Conservation (phyloP, 2,113 vertebrate genomes). For the Catharus minimus region DNA sequence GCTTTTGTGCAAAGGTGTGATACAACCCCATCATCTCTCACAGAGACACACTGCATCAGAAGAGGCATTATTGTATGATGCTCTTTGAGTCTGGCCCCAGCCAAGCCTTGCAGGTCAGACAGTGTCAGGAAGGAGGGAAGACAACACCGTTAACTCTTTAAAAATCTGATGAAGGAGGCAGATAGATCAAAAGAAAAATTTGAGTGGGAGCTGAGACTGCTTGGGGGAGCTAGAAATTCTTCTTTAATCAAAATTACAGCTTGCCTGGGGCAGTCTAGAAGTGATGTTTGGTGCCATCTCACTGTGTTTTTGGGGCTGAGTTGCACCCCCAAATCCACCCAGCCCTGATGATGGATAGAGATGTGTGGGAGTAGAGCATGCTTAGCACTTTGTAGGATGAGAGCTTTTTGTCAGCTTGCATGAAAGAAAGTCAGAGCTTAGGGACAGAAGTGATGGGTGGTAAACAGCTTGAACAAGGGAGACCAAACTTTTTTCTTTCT, state of each 20-base stretch:
- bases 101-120: neutral
- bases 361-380: neutral
- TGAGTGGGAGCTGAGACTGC: neutral
- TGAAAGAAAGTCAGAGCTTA: neutral
- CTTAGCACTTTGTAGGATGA: neutral
- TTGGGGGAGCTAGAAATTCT: neutral
- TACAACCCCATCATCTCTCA: neutral
- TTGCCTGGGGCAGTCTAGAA: neutral
- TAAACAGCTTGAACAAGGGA: neutral
- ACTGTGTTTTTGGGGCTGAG: neutral
- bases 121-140: neutral
- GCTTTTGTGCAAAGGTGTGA: neutral
- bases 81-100: neutral
- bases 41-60: neutral
- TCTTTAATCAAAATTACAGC: neutral
- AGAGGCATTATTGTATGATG: neutral
- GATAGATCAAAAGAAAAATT: slow-evolving; percentile 13
- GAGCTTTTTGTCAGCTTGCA: neutral
- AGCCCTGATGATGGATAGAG: neutral
- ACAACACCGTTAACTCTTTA: neutral
- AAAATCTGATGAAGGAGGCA: neutral
- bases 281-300: neutral
- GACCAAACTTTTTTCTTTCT: neutral
- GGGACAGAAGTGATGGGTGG: neutral
- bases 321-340: neutral